Base-by-base conservation (phyloP, 2,888 invertebrate genomes). In the Drosophila differens region DNA sequence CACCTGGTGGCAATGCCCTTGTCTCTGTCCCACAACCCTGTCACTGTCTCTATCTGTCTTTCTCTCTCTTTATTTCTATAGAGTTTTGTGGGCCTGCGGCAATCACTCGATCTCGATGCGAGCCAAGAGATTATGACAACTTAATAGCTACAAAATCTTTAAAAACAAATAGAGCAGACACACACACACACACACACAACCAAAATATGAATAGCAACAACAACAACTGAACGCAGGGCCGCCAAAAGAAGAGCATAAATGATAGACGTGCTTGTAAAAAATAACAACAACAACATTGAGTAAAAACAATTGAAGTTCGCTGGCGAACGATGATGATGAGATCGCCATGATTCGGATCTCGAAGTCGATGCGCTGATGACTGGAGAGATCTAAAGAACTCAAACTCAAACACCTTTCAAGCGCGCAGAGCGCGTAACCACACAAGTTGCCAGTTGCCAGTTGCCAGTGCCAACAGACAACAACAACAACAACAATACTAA, bases 371-470 rank as follows among this genome's bases (percentile, higher is more conserved):
- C 82, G 79, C 80, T 80, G 85, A 86, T 86, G 89, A 86, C 85
- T 86, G 78, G 82, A 86, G 85, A 86, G 89, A 86, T 86, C 85
- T 88, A 86, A 86, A 86, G 89, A 86, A 88, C 85, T 85, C 88
- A 85, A 85, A 88, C 85, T 88, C 85, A 86, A 86, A 86, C 86
- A 89, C 90, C 88, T 89, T 89, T 86, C 90, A 86, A 84, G 83
- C 83, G 85, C 79, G 76, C 74, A 74, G 72, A 79, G 75, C 82
- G 84, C 84, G 82, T 84, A 84, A 81, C 89, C 86, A 85, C 86
- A 86, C 86, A 86, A 86, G 86, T 86, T 86, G 85, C 87, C 47
- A 47, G 47, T 52, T 52, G 52, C 52, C 52, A 52, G 52, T 52
- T 52, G 52, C 52, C 52, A 52, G 52, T 52, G 52, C 52, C 82